These are phyloP conservation scores for Drosophila setosimentum DNA, from an alignment of 2,888 invertebrate genomes.

Conservation along the genomic window DNA sequence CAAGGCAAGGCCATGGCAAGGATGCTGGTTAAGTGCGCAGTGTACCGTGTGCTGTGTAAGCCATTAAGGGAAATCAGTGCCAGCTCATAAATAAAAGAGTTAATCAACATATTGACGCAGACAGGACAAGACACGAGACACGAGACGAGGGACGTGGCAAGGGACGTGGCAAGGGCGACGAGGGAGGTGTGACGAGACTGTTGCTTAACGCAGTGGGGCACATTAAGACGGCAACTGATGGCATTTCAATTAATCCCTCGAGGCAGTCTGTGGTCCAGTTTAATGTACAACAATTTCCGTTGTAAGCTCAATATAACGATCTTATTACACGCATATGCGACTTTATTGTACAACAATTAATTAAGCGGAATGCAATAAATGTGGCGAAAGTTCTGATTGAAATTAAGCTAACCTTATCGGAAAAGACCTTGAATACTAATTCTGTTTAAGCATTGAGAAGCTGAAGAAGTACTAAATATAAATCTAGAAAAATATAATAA, in stretches of 20 bases:
- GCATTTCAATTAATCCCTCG: conserved; percentile 44
- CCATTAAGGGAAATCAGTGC: conserved; percentile 73
- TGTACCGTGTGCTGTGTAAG: conserved; percentile 39
- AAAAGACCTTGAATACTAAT: neutral
- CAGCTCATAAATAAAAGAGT: conserved; percentile 78
- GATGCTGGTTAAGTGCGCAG: conserved; percentile 5
- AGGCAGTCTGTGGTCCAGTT: conserved; percentile 13
- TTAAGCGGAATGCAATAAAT: neutral
- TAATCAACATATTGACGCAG: conserved; percentile 77
- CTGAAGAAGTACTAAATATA: neutral
- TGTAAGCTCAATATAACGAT: conserved; percentile 18
- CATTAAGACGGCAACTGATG: conserved; percentile 48
- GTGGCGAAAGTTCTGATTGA: neutral
- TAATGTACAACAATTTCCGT: conserved; percentile 14
- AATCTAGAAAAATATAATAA: neutral
- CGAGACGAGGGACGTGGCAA: neutral
- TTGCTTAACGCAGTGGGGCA: conserved; percentile 44
- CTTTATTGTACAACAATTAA: conserved; percentile 16
- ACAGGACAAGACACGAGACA: conserved; percentile 16
- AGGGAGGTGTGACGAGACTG: conserved; percentile 1
- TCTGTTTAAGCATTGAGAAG: neutral
- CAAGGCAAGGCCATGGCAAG: conserved; percentile 30
- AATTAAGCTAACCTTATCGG: neutral
- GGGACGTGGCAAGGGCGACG: neutral
- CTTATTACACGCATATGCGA: conserved; percentile 15